Evolutionary conservation across 2,113 vertebrate genomes (phyloP).

Genomic region (Melierax canorus): DNA sequence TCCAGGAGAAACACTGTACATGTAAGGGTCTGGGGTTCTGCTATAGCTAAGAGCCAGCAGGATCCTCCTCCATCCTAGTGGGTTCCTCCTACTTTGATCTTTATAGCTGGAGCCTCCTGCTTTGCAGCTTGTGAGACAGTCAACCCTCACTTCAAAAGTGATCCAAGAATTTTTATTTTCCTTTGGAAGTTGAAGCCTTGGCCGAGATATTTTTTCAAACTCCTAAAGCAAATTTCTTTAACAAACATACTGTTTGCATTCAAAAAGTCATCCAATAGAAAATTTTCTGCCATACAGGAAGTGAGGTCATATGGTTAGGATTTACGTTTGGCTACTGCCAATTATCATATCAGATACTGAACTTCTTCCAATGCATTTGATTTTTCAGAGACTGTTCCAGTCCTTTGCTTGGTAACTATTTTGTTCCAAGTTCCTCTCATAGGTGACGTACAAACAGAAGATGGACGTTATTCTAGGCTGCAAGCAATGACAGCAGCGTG

Average conservation of each 20-base stretch:
- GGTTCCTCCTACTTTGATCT: not conserved
- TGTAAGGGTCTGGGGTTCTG: not conserved
- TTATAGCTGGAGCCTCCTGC: not conserved
- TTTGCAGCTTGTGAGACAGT: not conserved
- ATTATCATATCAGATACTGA: not conserved
- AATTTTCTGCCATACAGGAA: not conserved
- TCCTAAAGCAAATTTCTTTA: not conserved
- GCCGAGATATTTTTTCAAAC: not conserved
- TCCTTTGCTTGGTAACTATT: not conserved
- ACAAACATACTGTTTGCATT: not conserved
- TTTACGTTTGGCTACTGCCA: not conserved
- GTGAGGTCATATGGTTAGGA: not conserved
- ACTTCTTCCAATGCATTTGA: not conserved
- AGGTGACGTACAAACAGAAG: not conserved
- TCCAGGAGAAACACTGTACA: accelerated
- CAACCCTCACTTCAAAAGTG: not conserved
- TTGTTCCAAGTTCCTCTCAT: not conserved
- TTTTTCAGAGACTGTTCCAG: not conserved
- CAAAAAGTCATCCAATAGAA: not conserved
- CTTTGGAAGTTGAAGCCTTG: not conserved
- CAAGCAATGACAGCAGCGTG: not conserved
- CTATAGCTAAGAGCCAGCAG: not conserved
- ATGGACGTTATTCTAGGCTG: not conserved
- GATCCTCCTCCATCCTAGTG: not conserved
- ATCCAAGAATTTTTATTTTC: not conserved